phyloP scores from a whole-genome alignment of 1,140 invertebrate species.

The Ganaspis sp. region DNA sequence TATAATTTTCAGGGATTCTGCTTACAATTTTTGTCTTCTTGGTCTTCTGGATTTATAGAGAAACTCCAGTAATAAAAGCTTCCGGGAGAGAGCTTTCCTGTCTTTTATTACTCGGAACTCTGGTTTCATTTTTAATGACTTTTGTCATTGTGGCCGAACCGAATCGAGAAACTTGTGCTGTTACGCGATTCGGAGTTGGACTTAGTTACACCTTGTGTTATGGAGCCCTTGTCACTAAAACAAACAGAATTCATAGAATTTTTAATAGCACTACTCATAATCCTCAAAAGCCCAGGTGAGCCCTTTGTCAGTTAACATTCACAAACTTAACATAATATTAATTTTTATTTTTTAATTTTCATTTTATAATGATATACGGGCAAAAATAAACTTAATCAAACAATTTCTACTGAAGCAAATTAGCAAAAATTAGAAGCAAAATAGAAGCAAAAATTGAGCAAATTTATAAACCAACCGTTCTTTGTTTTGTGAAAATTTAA shows the following conservation, averaged over 20 bases:
- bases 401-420: too few relatives aligned
- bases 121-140: conserved; percentile 78
- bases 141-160: conserved; percentile 78
- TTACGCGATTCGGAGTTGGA: conserved; percentile 78
- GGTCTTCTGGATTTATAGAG: conserved; percentile 79
- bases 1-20: conserved; percentile 65
- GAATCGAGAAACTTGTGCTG: conserved; percentile 71
- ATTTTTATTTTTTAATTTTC: too few relatives aligned
- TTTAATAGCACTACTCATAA: conserved; percentile 72
- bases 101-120: conserved; percentile 70
- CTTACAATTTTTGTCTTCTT: conserved; percentile 80
- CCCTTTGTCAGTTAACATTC: too few relatives aligned
- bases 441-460: too few relatives aligned
- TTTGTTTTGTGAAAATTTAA: too few relatives aligned
- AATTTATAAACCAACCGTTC: too few relatives aligned
- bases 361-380: too few relatives aligned
- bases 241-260: conserved; percentile 79
- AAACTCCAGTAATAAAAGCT: conserved; percentile 80
- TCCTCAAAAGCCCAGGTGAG: conserved; percentile 66
- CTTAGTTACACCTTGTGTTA: conserved; percentile 79
- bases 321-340: too few relatives aligned
- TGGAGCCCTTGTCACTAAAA: conserved; percentile 79
- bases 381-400: too few relatives aligned
- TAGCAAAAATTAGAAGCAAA: too few relatives aligned
- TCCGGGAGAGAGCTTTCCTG: conserved; percentile 76